These are phyloP conservation scores for Actenoides lindsayi DNA, from an alignment of 2,113 vertebrate species.

Conservation along the genomic window DNA sequence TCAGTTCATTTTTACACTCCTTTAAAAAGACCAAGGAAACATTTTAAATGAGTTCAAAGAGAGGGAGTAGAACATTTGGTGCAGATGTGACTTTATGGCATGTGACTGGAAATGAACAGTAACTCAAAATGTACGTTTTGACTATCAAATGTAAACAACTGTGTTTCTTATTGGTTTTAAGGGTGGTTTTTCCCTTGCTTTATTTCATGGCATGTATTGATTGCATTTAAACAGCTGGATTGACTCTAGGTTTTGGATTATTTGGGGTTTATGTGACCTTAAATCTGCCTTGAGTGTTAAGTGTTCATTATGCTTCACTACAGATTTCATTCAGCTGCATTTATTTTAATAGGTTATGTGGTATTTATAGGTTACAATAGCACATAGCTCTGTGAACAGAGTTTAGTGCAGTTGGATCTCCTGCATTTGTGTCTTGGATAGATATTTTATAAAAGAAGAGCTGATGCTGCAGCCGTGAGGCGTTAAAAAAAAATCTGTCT, in stretches of 20 bases:
- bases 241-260: not conserved
- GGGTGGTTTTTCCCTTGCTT: not conserved
- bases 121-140: not conserved
- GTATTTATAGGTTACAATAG: not conserved
- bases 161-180: not conserved
- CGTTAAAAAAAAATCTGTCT: not conserved
- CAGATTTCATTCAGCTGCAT: not conserved
- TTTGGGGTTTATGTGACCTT: not conserved
- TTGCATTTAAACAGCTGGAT: not conserved
- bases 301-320: not conserved
- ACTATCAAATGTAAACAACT: not conserved
- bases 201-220: not conserved
- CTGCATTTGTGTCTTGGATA: not conserved
- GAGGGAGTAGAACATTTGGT: constrained; percentile 26
- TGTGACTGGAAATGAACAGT: not conserved
- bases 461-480: not conserved
- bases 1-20: constrained; percentile 37
- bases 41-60: constrained; percentile 54
- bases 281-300: not conserved
- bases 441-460: not conserved
- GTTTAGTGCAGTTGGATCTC: not conserved
- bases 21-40: constrained; percentile 47
- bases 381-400: not conserved
- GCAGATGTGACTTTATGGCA: constrained; percentile 50
- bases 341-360: not conserved